phyloP scores from a whole-genome alignment of 2,797 vertebrate genomes.

The Onychomys torridus region DNA sequence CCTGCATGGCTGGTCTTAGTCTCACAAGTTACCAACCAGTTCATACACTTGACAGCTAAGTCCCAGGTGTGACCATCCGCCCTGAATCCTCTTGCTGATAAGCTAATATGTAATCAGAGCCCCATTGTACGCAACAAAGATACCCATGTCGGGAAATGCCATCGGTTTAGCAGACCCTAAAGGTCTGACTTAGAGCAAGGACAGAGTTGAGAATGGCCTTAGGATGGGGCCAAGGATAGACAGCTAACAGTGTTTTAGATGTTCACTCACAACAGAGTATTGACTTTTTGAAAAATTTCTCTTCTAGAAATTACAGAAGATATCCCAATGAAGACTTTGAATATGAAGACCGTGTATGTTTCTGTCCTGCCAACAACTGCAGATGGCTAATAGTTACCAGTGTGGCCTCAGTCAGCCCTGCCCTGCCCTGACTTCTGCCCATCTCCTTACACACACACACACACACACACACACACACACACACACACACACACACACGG shows the following conservation, averaged over 20 bases:
- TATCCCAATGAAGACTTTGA: slow-evolving; percentile 91
- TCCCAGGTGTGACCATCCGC: background rate
- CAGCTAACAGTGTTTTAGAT: background rate
- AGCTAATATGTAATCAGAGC: background rate
- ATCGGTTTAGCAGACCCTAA: background rate
- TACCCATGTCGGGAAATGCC: background rate
- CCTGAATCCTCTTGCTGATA: background rate
- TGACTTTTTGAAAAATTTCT: slow-evolving; percentile 61
- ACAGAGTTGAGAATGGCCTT: background rate
- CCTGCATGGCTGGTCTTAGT: background rate
- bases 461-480: rapidly evolving
- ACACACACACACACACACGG: background rate
- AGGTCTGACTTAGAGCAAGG: background rate
- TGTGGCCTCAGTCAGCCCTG: background rate
- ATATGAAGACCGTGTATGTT: slow-evolving; percentile 94
- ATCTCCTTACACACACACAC: background rate
- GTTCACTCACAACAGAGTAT: background rate
- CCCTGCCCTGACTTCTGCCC: slow-evolving; percentile 40
- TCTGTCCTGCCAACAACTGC: slow-evolving; percentile 93
- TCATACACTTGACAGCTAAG: background rate
- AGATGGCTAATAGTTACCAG: slow-evolving; percentile 84
- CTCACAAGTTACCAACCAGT: background rate
- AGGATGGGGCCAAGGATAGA: background rate
- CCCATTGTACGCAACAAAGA: background rate
- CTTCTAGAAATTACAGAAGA: slow-evolving; percentile 92